A percentile compares a stretch with the other conserved stretches of the same genome.
Evolutionary conservation across 2,113 vertebrate genomes (phyloP).

Genomic region (Garra rufa): DNA sequence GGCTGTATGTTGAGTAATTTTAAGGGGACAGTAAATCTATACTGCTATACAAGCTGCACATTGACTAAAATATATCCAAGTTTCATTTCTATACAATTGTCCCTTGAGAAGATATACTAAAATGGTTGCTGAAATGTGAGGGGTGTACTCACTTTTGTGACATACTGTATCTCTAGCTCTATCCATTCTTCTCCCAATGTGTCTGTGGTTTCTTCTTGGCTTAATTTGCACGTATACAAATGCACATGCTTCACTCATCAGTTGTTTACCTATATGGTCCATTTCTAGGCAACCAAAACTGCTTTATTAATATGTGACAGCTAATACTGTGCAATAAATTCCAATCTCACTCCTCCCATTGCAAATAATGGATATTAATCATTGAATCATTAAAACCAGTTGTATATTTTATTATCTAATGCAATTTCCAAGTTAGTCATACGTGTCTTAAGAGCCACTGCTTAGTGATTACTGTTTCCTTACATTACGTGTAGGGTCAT

Average conservation of each 20-base stretch:
- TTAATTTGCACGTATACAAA: neutral
- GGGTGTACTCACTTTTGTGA: too few species aligned
- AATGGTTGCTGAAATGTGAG: too few species aligned
- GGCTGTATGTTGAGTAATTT: too few species aligned
- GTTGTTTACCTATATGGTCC: neutral
- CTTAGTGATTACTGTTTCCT: neutral
- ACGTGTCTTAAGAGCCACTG: neutral
- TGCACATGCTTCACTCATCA: neutral
- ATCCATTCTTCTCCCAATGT: neutral
- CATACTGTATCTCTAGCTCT: neutral
- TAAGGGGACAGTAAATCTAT: too few species aligned
- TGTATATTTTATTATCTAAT: neutral
- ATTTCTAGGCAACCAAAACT: constrained; percentile 46
- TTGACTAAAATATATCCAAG: too few species aligned
- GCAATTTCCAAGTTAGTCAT: neutral
- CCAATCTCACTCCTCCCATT: constrained; percentile 13
- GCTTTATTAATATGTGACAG: constrained; percentile 27
- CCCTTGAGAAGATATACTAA: too few species aligned
- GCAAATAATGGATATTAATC: neutral
- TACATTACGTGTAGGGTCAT: constrained; percentile 19
- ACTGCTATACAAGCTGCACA: too few species aligned
- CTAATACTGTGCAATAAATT: constrained; percentile 35
- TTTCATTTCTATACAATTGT: too few species aligned
- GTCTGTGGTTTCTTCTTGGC: neutral
- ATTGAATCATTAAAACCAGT: too few species aligned